Base-by-base conservation (phyloP, 2,888 invertebrate genomes). In the Caenorhabditis virilis region DNA sequence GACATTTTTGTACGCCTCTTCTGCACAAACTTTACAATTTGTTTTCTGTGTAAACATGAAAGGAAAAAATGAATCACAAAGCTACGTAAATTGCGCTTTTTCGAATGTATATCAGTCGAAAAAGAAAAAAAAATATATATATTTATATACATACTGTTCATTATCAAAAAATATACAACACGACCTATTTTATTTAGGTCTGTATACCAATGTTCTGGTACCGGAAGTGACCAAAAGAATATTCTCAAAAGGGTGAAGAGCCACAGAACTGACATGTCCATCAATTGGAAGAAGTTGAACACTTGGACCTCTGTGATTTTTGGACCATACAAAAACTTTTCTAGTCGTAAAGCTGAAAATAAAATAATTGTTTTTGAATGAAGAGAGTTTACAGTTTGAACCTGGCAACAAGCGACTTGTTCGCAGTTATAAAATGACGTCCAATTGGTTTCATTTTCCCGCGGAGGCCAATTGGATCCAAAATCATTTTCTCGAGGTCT, bases 401-500 rank as follows among this genome's bases (percentile, higher is more conserved):
- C 38, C 49, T 39, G 5, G 49, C 38, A 26, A 49, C 23, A 4
- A 49, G 22, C 2, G 7, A n/a, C 1, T 49, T 7, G 22, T 49
- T 49, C 20, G 23, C 16, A 25, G 49, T 26, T 1, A 39, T 16
- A 38, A 2, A 49, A 26, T 36, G 49, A 18, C 22, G 11, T 13
- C 26, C 16, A 15, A 20, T 16, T 7, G 36, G 25, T 26, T 49
- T 39, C 25, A 39, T 38, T 4, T 13, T 3, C 3, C 47, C 47
- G 15, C 25, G 22, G 22, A 47, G 11, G 15, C 49, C 39, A 18
- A 38, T 38, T 16, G 49, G 39, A 20, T 49, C 39, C 2, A 49
- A 9, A 16, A 49, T 30, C 49, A 49, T 49, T 38, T 38, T 49
- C 23, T 49, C 39, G 11, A 49, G 26, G 18, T 49, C 26, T 2